Percentiles rank a stretch among this genome's conserved stretches.
These are phyloP conservation scores for Cryptus armator DNA, from an alignment of 2,888 invertebrate genomes.

Conservation along the genomic window DNA sequence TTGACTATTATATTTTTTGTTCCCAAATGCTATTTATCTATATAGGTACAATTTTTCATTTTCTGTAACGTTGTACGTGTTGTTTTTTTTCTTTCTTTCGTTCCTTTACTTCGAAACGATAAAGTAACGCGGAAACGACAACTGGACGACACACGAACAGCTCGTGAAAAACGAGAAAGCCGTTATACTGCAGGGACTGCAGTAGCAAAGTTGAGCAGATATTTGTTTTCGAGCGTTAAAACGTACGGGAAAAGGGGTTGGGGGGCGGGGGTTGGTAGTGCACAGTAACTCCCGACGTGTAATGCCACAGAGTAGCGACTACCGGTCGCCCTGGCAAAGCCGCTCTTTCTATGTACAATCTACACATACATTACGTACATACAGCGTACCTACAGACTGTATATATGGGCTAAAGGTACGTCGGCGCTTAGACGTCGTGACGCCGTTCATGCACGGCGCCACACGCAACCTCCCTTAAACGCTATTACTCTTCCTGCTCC, in stretches of 20 bases:
- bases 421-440: slow-evolving; percentile 82
- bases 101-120: slow-evolving; percentile 25
- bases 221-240: slow-evolving; percentile 66
- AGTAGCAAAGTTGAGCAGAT: slow-evolving; percentile 61
- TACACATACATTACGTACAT: slow-evolving; percentile 25
- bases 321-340: slow-evolving; percentile 61
- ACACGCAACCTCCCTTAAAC: slow-evolving; percentile 82
- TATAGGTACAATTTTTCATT: neutral
- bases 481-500: slow-evolving; percentile 75
- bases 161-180: slow-evolving; percentile 56
- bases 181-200: slow-evolving; percentile 27
- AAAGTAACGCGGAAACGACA: slow-evolving; percentile 37
- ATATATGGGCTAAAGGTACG: slow-evolving; percentile 54
- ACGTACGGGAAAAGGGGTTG: neutral
- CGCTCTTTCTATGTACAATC: slow-evolving; percentile 35
- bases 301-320: slow-evolving; percentile 62
- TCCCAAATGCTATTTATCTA: neutral
- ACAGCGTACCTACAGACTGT: slow-evolving; percentile 7
- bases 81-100: neutral
- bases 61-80: neutral
- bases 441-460: slow-evolving; percentile 83
- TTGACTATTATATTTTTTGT: slow-evolving; percentile 1
- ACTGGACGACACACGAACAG: slow-evolving; percentile 55
- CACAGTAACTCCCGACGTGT: slow-evolving; percentile 46
- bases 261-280: slow-evolving; percentile 11